Percentiles rank a stretch among this genome's conserved stretches.
Evolutionary conservation across 2,797 vertebrate genomes (phyloP).

Genomic region (Rhynchonycteris naso): DNA sequence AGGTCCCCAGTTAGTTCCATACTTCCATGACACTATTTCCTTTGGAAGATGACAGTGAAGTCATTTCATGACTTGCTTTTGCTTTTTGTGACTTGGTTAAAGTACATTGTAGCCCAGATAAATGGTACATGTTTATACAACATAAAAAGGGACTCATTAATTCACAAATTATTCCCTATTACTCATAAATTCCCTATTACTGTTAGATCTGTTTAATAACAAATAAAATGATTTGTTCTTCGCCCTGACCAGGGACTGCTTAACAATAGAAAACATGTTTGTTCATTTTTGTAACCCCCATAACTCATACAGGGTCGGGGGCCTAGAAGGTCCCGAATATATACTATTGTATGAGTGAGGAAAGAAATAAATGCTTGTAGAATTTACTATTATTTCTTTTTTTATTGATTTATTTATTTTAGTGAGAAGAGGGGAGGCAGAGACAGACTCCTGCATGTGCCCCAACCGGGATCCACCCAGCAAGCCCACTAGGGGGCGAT

Average conservation of each 20-base stretch:
- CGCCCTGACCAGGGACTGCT: background rate
- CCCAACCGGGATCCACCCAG: too few species aligned
- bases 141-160: background rate
- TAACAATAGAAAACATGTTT: constrained; percentile 22
- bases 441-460: too few species aligned
- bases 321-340: background rate
- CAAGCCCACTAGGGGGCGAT: too few species aligned
- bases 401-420: too few species aligned
- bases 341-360: background rate
- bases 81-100: background rate
- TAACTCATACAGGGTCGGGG: background rate
- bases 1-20: background rate
- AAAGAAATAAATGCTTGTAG: background rate
- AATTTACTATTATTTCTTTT: background rate
- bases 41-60: background rate
- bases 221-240: background rate
- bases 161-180: background rate
- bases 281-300: background rate
- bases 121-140: background rate
- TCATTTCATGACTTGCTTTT: constrained; percentile 19
- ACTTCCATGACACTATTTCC: background rate
- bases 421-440: too few species aligned
- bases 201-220: constrained; percentile 27
- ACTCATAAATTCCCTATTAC: background rate
- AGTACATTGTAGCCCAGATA: background rate